A percentile compares a stretch with the other conserved stretches of the same genome.
phyloP scores from a whole-genome alignment of 2,797 vertebrate genomes.

The Gadopsis marmoratus region DNA sequence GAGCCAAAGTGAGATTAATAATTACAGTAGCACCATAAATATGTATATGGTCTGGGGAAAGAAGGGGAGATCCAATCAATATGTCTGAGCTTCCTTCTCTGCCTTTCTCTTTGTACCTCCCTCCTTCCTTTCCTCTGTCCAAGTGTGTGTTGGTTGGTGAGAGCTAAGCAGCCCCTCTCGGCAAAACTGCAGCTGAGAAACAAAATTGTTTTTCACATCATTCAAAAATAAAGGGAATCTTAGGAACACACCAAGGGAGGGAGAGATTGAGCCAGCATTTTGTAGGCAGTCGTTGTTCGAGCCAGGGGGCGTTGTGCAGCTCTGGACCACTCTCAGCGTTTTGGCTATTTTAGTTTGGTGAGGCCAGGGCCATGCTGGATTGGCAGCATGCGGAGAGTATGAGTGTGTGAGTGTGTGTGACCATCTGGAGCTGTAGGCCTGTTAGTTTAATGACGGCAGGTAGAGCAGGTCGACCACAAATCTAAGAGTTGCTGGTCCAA shows the following conservation, averaged over 20 bases:
- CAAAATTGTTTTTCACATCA: conserved; percentile 75
- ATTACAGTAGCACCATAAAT: conserved; percentile 73
- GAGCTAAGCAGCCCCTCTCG: conserved; percentile 61
- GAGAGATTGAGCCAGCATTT: conserved; percentile 62
- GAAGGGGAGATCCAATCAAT: conserved; percentile 64
- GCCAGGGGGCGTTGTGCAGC: conserved; percentile 53
- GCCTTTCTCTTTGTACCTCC: conserved; percentile 24
- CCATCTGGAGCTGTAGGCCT: conserved; percentile 26
- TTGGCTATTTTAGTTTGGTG: conserved; percentile 59
- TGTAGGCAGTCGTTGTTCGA: conserved; percentile 48
- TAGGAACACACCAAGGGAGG: conserved; percentile 55
- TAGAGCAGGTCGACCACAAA: background rate
- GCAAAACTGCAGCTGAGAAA: conserved; percentile 72
- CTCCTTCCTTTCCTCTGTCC: conserved; percentile 22
- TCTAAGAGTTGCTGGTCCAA: background rate
- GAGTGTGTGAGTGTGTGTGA: conserved; percentile 1
- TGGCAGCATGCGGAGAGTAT: conserved; percentile 24
- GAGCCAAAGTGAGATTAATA: conserved; percentile 73
- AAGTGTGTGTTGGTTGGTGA: conserved; percentile 53
- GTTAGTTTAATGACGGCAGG: background rate
- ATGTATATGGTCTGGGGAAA: conserved; percentile 62
- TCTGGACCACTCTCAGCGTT: conserved; percentile 56
- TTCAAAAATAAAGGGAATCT: conserved; percentile 65
- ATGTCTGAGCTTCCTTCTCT: conserved; percentile 47
- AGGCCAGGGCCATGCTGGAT: conserved; percentile 42